Percentiles rank a stretch among this genome's conserved stretches.
These are phyloP conservation scores for Ptyas mucosa DNA, from an alignment of 2,113 vertebrate genomes.

Conservation along the genomic window DNA sequence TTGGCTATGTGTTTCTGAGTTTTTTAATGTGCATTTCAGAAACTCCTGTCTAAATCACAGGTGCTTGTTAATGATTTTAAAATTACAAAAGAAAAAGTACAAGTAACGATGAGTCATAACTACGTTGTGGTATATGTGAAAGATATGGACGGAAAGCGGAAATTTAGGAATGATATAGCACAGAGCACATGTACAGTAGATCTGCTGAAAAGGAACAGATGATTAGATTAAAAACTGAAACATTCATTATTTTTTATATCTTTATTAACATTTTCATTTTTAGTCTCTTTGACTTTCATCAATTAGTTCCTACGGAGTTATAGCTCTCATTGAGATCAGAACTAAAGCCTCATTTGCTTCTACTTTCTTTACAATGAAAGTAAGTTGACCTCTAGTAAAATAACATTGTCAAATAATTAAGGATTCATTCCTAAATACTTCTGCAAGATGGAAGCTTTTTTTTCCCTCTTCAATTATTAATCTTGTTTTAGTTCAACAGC, in stretches of 20 bases:
- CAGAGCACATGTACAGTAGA: neutral
- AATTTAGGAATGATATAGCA: neutral
- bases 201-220: conserved; percentile 1
- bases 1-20: neutral
- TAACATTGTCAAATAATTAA: conserved; percentile 47
- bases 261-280: neutral
- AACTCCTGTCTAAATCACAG: neutral
- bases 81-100: neutral
- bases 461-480: conserved; percentile 55
- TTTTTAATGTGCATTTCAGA: neutral
- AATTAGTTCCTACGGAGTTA: conserved; percentile 28
- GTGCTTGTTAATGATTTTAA: neutral
- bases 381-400: conserved; percentile 55
- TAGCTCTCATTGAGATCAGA: conserved; percentile 16
- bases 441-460: conserved; percentile 27
- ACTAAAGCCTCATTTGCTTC: conserved; percentile 5
- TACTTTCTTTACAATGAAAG: conserved; percentile 39
- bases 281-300: conserved; percentile 14
- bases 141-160: neutral
- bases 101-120: neutral
- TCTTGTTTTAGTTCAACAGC: conserved; percentile 57
- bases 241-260: neutral
- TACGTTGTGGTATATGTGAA: neutral
- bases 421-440: conserved; percentile 51
- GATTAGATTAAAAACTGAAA: neutral